Base-by-base conservation (phyloP, 2,797 vertebrate genomes). In the Cebuella pygmaea region DNA sequence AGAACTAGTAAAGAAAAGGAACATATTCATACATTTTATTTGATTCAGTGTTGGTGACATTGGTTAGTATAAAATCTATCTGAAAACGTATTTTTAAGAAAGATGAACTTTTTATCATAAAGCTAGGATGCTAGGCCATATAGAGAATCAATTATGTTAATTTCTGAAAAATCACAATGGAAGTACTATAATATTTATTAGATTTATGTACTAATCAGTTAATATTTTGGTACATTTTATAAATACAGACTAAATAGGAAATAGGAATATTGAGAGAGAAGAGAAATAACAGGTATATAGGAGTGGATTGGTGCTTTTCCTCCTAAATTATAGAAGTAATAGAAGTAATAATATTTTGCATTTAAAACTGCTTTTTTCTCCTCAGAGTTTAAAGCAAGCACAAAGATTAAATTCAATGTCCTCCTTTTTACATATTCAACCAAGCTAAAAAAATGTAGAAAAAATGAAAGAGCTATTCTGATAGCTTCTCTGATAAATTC, bases 251-350 rank as follows among this genome's bases (percentile, higher is more conserved):
- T 93, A 64, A 72, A 33, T 55, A 64, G 74, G 41, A 93, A 76
- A 41, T 39, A 41, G 6, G 19, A 19, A 44, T 59, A 1, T n/a
- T 50, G 2, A 70, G 22, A 85, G 48, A 67, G 94, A 97, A 74
- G 24, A 7, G 1, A 3, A 52, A 41, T 61, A 55, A 70, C 24
- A 59, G 36, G 6, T n/a, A 70, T 70, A 9, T 70, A 30, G 33
- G 26, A 72, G 24, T 39, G 84, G 3, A 81, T 67, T 79, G 14
- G 22, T 86, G 5, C 1, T 72, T 95, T 97, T 88, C n/a, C 2
- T 92, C 85, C 39, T 94, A 95, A 88, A 74, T 76, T 89, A 55
- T 33, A 59, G 39, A 79, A 88, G 82, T 4, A 95, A 94, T 72
- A 33, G 2, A 57, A 83, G 41, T 57, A 85, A 81, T 67, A 82